A percentile compares a stretch with the other conserved stretches of the same genome.
Evolutionary conservation across 2,113 vertebrate genomes (phyloP).

Genomic region (Macroglossus sobrinus): DNA sequence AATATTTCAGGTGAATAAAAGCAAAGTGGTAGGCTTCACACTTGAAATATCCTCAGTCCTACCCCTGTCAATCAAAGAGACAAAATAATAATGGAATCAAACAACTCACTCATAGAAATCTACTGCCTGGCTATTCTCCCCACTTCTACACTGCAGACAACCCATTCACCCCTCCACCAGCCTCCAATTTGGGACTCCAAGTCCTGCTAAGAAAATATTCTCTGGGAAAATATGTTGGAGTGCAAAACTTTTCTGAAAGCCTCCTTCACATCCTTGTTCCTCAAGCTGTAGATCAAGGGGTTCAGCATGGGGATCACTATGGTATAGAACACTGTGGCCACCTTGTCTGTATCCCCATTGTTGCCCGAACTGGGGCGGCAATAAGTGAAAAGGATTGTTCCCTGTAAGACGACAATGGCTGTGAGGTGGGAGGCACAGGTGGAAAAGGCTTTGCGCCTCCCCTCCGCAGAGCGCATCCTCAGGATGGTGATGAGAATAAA

Average conservation of each 20-base stretch:
- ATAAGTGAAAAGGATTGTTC: conserved; percentile 61
- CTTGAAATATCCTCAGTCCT: neutral
- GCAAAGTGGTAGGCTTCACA: rapidly evolving
- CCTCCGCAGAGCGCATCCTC: conserved; percentile 31
- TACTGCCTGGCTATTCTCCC: rapidly evolving
- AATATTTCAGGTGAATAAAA: neutral
- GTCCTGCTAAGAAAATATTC: rapidly evolving
- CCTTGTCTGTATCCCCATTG: neutral
- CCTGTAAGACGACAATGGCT: conserved; percentile 57
- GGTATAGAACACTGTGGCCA: conserved; percentile 50
- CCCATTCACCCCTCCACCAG: rapidly evolving
- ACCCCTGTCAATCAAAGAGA: rapidly evolving
- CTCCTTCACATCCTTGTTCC: conserved; percentile 70
- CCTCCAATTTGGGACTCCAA: rapidly evolving
- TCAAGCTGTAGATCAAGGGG: conserved; percentile 68
- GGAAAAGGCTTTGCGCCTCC: neutral
- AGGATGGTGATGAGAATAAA: conserved; percentile 41
- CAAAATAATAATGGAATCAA: neutral
- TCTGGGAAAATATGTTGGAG: neutral
- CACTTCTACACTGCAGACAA: rapidly evolving
- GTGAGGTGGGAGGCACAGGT: conserved; percentile 70
- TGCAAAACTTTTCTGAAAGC: neutral
- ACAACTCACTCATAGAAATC: rapidly evolving
- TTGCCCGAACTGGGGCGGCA: neutral
- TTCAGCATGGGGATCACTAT: conserved; percentile 73